Evolutionary conservation across 2,888 invertebrate genomes (phyloP), one percentile per base, ranked within the genome.

Genomic region (Periphyllus acericola): DNA sequence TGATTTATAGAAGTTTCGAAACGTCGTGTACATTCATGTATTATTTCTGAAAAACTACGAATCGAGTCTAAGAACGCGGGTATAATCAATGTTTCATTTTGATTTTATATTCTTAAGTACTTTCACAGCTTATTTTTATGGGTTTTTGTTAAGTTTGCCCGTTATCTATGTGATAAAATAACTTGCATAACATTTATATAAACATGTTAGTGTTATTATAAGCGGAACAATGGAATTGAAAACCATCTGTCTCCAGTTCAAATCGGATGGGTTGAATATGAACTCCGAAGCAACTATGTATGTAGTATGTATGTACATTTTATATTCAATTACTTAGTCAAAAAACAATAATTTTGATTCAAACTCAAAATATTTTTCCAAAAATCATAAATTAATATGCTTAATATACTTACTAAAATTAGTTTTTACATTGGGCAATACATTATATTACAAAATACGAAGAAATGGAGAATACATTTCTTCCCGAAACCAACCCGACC

Each of bases 1-100:
- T 75, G 83, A 75, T 75, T 83, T 83, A 83, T 17, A 34, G n/a
- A 34, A 52, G 19, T 74, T 83, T n/a, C 52, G 17, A 1, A 46
- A 11, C 19, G 14, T 17, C 21, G 14, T 68, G 6, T 46, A 29
- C 68, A 9, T 32, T 81, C 60, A n/a, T 80, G 29, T 81, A 46
- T 29, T 46, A 81, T 71, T 46, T 68, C 25, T 21, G 46, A 81
- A 80, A 36, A 60, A 80, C n/a, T 34, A 66, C n/a, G 19, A 80
- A 71, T 32, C 5, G 32, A 71, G 71, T 29, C 1, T 0, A 66
- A 60, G 1, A 60, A 2, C 19, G 6, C 21, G 25, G 21, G 60
- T 25, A 4, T 25, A 60, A 60, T 60, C 60, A 60, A 60, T 60
- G 60, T 21, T 60, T 60, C 3, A 21, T 60, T 60, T 60, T 60